These are phyloP conservation scores for Eucera pruinosa DNA, from an alignment of 2,888 invertebrate genomes.

Conservation along the genomic window DNA sequence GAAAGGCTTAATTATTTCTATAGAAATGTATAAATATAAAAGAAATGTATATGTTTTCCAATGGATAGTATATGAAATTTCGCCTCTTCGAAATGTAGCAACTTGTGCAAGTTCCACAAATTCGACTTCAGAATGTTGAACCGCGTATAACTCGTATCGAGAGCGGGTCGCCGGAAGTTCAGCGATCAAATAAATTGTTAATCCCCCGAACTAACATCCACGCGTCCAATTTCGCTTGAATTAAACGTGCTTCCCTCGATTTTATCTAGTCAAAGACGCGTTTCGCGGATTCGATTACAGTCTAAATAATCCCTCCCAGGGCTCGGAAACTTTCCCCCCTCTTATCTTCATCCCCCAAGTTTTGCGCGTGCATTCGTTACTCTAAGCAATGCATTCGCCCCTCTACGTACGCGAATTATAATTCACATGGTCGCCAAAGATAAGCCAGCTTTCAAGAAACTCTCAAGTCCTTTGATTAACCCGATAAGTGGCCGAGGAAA, in stretches of 20 bases:
- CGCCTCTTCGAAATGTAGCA: too few species aligned
- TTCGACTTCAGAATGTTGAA: not conserved
- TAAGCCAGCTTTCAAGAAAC: slow-evolving; percentile 24
- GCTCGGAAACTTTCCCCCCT: slow-evolving; percentile 44
- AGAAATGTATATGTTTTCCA: too few species aligned
- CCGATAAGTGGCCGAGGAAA: not conserved
- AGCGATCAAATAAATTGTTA: slow-evolving; percentile 48
- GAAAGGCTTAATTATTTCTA: too few species aligned
- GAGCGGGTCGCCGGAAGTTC: slow-evolving; percentile 12
- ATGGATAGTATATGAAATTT: too few species aligned
- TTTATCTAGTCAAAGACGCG: slow-evolving; percentile 24
- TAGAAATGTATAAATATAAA: too few species aligned
- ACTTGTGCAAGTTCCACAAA: not conserved
- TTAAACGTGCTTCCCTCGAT: slow-evolving; percentile 19
- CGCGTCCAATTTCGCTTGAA: slow-evolving; percentile 23
- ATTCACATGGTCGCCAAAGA: slow-evolving; percentile 14
- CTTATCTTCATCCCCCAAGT: slow-evolving; percentile 45
- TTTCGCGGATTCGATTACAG: slow-evolving; percentile 46
- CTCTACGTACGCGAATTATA: slow-evolving; percentile 15
- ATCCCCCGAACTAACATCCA: slow-evolving; percentile 32
- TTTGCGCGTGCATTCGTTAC: slow-evolving; percentile 36
- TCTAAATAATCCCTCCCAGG: slow-evolving; percentile 43
- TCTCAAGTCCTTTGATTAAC: not conserved
- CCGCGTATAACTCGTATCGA: not conserved
- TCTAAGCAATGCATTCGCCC: slow-evolving; percentile 17